phyloP scores from a whole-genome alignment of 2,113 vertebrate genomes.

The Oreochromis niloticus region DNA sequence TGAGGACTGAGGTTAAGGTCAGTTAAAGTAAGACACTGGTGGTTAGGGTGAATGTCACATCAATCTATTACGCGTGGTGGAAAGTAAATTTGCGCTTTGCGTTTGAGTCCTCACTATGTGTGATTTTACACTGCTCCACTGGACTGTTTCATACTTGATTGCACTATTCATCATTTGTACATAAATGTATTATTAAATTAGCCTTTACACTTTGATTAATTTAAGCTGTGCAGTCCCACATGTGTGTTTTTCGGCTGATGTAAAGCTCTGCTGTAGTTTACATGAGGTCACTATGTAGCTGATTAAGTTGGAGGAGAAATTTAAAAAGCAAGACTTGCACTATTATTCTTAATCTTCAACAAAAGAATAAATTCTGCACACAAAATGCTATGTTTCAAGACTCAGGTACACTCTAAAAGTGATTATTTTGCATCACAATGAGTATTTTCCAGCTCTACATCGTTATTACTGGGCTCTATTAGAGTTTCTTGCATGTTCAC shows the following conservation, averaged over 20 bases:
- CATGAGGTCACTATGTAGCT: not conserved
- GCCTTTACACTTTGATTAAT: not conserved
- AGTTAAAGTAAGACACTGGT: not conserved
- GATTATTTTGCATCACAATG: not conserved
- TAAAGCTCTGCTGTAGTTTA: not conserved
- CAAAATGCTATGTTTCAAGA: not conserved
- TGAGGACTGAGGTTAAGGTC: not conserved
- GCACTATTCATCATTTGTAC: not conserved
- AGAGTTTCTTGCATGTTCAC: not conserved
- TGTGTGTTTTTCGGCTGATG: not conserved
- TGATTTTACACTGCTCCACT: not conserved
- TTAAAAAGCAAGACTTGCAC: not conserved
- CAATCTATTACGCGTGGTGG: not conserved
- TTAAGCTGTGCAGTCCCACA: not conserved
- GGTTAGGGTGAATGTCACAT: not conserved
- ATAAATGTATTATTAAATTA: not conserved
- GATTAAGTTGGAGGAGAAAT: not conserved
- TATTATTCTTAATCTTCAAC: not conserved
- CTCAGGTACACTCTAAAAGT: not conserved
- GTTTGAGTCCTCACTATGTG: not conserved
- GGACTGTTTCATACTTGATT: not conserved
- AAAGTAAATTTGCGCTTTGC: not conserved
- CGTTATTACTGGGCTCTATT: not conserved
- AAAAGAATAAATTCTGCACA: not conserved
- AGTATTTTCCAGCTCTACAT: not conserved